Percentiles rank a stretch among this genome's conserved stretches.
Conservation (phyloP, 1,140 invertebrate species). For the Nasonia longicornis region DNA sequence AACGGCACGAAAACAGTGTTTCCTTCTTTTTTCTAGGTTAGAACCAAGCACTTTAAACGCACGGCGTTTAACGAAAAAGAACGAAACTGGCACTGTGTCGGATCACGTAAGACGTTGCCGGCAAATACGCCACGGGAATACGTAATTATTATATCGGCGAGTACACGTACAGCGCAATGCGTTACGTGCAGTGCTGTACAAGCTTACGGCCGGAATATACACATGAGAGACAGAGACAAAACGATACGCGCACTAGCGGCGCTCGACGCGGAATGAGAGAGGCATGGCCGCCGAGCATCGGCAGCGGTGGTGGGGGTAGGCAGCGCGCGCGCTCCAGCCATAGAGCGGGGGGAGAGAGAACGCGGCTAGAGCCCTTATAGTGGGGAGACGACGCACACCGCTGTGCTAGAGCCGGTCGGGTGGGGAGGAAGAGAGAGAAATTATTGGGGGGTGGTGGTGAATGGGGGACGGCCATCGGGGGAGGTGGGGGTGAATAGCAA, state of each 20-base stretch:
- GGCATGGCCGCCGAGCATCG: constrained; percentile 41
- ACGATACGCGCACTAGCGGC: constrained; percentile 41
- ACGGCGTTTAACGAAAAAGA: neutral
- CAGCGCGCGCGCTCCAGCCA: neutral
- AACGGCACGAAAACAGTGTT: neutral
- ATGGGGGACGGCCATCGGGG: neutral
- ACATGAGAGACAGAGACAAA: neutral
- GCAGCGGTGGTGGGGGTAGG: constrained; percentile 32
- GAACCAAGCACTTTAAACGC: neutral
- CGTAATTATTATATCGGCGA: neutral
- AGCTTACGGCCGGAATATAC: neutral
- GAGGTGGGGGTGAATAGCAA: neutral
- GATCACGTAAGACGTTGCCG: neutral
- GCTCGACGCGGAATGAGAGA: constrained; percentile 45
- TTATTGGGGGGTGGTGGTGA: constrained; percentile 3
- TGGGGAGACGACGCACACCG: neutral
- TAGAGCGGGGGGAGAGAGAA: neutral
- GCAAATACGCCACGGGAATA: neutral
- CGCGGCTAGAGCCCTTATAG: neutral
- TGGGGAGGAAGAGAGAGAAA: constrained; percentile 12
- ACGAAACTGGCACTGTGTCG: neutral
- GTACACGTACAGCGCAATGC: neutral
- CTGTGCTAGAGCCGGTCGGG: neutral
- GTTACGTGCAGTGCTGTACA: neutral
- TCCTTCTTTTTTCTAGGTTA: neutral